A percentile compares a stretch with the other conserved stretches of the same genome.
Evolutionary conservation across 1,140 invertebrate species (phyloP).

Genomic region (Bombus terrestris): DNA sequence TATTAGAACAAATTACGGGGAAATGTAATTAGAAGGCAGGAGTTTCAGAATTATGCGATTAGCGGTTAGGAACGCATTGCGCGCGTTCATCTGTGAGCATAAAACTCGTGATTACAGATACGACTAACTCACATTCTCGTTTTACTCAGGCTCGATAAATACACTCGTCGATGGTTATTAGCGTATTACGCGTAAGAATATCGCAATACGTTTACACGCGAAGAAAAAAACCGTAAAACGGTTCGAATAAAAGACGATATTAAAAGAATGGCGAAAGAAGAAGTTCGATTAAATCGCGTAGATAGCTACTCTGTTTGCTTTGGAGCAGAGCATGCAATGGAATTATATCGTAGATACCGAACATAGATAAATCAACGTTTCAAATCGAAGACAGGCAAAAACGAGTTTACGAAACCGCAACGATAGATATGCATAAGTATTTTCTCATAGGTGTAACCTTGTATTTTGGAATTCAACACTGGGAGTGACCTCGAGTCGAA

Average conservation of each 20-base stretch:
- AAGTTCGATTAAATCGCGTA: not conserved
- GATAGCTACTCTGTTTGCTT: not conserved
- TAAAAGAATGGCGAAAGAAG: not conserved
- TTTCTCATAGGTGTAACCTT: not conserved
- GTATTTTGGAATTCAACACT: conserved; percentile 14
- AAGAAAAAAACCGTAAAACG: not conserved
- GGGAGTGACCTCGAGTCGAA: conserved; percentile 17
- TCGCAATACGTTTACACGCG: not conserved
- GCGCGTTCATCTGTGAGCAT: not conserved
- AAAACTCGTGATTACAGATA: not conserved
- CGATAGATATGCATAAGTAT: not conserved
- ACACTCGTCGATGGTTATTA: not conserved
- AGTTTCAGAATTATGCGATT: not conserved
- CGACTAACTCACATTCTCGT: not conserved
- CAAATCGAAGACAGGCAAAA: too few relatives aligned
- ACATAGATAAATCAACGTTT: not conserved
- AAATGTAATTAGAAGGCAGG: not conserved
- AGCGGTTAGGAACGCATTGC: not conserved
- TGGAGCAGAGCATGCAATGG: not conserved
- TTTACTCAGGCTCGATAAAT: not conserved
- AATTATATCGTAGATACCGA: not conserved
- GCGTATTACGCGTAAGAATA: not conserved
- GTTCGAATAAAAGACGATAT: not conserved
- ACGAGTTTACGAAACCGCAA: not conserved
- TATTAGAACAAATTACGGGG: not conserved